Conservation (phyloP, 2,888 invertebrate species). For the Scaptodrosophila latifasciaeformis region DNA sequence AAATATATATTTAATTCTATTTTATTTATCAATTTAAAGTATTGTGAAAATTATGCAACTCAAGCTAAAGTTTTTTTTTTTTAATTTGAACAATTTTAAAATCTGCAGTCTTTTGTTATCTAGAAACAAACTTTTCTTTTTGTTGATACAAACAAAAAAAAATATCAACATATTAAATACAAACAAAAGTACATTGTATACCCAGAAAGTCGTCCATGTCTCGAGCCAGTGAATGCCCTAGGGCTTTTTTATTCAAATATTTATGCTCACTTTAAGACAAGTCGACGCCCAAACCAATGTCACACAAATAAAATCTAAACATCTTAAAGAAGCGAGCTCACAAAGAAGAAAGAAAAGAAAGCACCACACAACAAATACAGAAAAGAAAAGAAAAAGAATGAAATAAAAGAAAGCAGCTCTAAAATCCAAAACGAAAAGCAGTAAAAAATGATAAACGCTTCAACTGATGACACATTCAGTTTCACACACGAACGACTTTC, state of each 20-base stretch:
- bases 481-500: conserved; percentile 72
- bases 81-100: background rate
- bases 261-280: too few species aligned
- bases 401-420: conserved; percentile 26
- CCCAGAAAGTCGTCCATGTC: too few species aligned
- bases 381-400: background rate
- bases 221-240: too few species aligned
- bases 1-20: too few species aligned
- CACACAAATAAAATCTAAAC: conserved; percentile 47
- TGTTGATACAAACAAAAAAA: too few species aligned
- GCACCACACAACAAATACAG: background rate
- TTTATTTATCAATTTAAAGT: too few species aligned
- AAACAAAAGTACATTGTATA: too few species aligned
- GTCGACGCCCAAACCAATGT: conserved; percentile 20
- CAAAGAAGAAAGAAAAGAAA: background rate
- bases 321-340: conserved; percentile 47
- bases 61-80: background rate
- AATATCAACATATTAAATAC: too few species aligned
- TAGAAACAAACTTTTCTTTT: too few species aligned
- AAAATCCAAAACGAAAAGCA: conserved; percentile 43
- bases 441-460: conserved; percentile 70
- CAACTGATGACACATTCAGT: conserved; percentile 69
- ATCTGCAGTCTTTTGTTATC: background rate
- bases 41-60: too few species aligned
- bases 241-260: too few species aligned